Percentiles rank a stretch among this genome's conserved stretches.
Conservation (phyloP, 2,888 invertebrate species). For the Ophioninae sp. region DNA sequence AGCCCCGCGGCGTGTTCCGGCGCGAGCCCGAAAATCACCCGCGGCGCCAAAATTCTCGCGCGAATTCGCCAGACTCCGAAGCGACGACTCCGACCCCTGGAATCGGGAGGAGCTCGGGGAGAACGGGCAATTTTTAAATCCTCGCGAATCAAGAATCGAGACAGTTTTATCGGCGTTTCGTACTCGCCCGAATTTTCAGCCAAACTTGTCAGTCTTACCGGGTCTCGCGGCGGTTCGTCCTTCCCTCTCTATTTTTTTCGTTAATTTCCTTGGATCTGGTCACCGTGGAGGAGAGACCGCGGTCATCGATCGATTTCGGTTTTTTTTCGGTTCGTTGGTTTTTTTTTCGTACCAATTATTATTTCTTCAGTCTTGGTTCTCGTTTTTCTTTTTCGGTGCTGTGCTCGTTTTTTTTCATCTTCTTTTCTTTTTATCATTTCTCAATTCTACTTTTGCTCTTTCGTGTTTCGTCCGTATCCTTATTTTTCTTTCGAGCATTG, state of each 20-base stretch:
- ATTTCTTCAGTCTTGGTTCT: too few species aligned
- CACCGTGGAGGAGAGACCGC: too few species aligned
- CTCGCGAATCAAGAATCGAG: conserved; percentile 5
- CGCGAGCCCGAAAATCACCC: conserved; percentile 43
- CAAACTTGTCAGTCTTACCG: not conserved
- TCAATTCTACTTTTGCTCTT: not conserved
- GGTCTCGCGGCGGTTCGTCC: not conserved
- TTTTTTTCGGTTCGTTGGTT: too few species aligned
- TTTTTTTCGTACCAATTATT: too few species aligned
- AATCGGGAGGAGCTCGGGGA: not conserved
- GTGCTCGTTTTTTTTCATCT: too few species aligned
- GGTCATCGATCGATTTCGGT: too few species aligned
- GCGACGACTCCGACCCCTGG: not conserved
- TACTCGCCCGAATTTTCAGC: not conserved
- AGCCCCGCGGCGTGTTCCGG: conserved; percentile 45
- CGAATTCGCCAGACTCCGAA: conserved; percentile 50
- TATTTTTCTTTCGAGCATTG: not conserved
- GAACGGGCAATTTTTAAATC: not conserved
- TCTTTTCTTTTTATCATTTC: too few species aligned
- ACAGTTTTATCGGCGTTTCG: not conserved
- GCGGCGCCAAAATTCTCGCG: conserved; percentile 63
- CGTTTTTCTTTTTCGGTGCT: too few species aligned
- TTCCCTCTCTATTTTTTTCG: not conserved
- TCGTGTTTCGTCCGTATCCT: too few species aligned
- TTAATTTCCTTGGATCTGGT: not conserved